A percentile compares a stretch with the other conserved stretches of the same genome.
phyloP scores from a whole-genome alignment of 2,888 invertebrate species.

The Andrena praecox region DNA sequence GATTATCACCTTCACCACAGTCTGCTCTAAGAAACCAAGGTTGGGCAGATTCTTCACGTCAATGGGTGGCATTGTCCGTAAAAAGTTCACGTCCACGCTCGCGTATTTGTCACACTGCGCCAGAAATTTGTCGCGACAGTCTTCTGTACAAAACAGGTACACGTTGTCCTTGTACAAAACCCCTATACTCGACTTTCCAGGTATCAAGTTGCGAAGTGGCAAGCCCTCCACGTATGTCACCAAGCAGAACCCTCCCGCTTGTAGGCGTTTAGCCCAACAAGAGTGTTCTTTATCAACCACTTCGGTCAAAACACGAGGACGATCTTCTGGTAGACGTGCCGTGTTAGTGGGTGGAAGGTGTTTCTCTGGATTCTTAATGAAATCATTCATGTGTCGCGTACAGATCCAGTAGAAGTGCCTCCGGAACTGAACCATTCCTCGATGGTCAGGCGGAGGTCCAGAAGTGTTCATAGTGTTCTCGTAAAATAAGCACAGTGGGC shows the following conservation, averaged over 20 bases:
- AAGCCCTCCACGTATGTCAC: slow-evolving; percentile 87
- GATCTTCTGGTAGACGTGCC: slow-evolving; percentile 84
- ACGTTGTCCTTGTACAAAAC: slow-evolving; percentile 85
- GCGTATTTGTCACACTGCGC: slow-evolving; percentile 86
- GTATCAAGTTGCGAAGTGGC: slow-evolving; percentile 85
- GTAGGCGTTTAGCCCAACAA: slow-evolving; percentile 84
- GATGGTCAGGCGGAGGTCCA: slow-evolving; percentile 86
- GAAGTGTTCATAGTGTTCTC: slow-evolving; percentile 82
- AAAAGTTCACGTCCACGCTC: slow-evolving; percentile 84
- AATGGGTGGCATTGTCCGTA: slow-evolving; percentile 84
- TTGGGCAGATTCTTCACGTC: slow-evolving; percentile 86
- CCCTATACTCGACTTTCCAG: slow-evolving; percentile 85
- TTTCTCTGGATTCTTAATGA: slow-evolving; percentile 84
- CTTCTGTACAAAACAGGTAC: slow-evolving; percentile 87
- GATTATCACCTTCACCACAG: slow-evolving; percentile 86
- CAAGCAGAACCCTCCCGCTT: slow-evolving; percentile 87
- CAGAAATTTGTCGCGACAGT: slow-evolving; percentile 87
- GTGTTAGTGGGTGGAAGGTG: slow-evolving; percentile 83
- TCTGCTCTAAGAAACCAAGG: slow-evolving; percentile 88
- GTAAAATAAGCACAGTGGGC: slow-evolving; percentile 87
- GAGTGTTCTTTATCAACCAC: slow-evolving; percentile 81
- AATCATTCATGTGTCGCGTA: slow-evolving; percentile 85
- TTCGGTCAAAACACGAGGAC: slow-evolving; percentile 84
- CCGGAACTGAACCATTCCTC: slow-evolving; percentile 87
- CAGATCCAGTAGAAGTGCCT: slow-evolving; percentile 88